Evolutionary conservation across 2,113 vertebrate genomes (phyloP).

Genomic region (Prolemur simus): DNA sequence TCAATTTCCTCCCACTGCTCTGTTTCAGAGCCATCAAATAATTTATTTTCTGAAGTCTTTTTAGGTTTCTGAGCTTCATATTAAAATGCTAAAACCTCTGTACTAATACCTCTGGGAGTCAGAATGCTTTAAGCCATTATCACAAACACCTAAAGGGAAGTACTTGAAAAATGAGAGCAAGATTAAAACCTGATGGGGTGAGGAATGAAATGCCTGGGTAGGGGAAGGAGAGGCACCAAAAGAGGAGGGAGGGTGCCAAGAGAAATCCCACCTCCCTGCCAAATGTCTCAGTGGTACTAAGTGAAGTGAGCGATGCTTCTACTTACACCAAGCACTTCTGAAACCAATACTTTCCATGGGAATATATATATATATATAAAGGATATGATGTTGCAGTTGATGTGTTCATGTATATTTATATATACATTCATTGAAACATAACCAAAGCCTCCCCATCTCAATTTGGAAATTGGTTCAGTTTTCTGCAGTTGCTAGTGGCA

Average conservation of each 20-base stretch:
- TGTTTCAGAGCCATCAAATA: neutral
- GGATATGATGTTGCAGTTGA: neutral
- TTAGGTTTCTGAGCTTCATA: neutral
- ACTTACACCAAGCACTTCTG: neutral
- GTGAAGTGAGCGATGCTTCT: constrained; percentile 41
- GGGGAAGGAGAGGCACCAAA: constrained; percentile 14
- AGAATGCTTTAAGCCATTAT: constrained; percentile 62
- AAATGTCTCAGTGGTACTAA: neutral
- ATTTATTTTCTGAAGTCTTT: constrained; percentile 22
- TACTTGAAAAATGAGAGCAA: constrained; percentile 66
- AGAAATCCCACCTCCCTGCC: constrained; percentile 45
- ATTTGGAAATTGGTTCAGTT: neutral
- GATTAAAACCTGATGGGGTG: constrained; percentile 71
- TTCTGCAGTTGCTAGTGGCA: constrained; percentile 51
- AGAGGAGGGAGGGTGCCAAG: constrained; percentile 27
- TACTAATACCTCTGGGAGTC: constrained; percentile 16
- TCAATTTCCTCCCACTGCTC: neutral
- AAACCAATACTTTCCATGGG: constrained; percentile 60
- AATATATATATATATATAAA: neutral
- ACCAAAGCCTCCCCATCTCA: constrained; percentile 23
- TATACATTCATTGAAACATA: neutral
- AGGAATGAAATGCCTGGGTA: constrained; percentile 59
- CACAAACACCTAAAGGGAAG: constrained; percentile 67
- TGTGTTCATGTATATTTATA: constrained; percentile 14
- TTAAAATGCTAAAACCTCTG: constrained; percentile 36